Conservation (phyloP, 2,797 vertebrate genomes). For the Smutsia temminckii region DNA sequence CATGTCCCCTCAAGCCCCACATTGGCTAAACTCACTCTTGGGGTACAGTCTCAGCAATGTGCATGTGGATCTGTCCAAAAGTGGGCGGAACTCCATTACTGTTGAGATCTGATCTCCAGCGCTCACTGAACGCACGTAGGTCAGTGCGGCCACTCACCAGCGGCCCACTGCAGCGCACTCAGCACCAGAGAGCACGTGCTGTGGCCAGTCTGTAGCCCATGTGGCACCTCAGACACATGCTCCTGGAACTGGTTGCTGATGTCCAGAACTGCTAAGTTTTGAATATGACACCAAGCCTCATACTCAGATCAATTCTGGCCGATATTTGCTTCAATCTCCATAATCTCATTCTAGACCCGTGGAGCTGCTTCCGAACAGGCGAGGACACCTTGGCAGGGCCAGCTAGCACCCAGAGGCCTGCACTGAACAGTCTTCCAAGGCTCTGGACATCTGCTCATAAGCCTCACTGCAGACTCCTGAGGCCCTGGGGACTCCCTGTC, state of each 20-base stretch:
- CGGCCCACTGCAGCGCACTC: neutral
- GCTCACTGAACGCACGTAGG: neutral
- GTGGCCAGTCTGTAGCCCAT: neutral
- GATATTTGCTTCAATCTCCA: neutral
- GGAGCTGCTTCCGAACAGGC: neutral
- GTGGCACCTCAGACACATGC: neutral
- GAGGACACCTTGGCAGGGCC: neutral
- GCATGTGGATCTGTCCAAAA: neutral
- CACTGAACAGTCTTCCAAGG: neutral
- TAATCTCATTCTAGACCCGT: neutral
- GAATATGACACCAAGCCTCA: neutral
- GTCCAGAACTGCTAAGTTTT: neutral
- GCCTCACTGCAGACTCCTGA: neutral
- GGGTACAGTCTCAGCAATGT: neutral
- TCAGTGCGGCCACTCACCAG: rapidly evolving
- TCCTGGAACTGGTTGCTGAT: neutral
- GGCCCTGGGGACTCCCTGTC: neutral
- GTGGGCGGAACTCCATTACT: neutral
- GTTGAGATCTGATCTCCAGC: neutral
- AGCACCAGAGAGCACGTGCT: neutral
- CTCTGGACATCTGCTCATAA: neutral
- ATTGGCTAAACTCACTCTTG: neutral
- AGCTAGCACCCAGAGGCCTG: neutral
- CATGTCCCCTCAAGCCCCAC: neutral
- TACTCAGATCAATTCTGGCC: neutral